Evolutionary conservation across 2,113 vertebrate genomes (phyloP).

Genomic region (Steatornis caripensis): DNA sequence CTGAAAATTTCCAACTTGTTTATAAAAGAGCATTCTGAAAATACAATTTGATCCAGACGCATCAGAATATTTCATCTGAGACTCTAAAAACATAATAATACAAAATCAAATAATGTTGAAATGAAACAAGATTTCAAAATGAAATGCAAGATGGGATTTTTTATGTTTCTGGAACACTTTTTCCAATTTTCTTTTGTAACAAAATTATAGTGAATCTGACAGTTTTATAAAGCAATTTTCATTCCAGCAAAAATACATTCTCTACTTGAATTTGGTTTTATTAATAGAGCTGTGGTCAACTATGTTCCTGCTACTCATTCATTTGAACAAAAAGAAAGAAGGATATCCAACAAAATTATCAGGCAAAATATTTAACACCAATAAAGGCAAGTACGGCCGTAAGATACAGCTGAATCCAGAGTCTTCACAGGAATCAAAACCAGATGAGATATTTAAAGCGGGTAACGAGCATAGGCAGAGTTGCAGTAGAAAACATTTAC

Average conservation of each 20-base stretch:
- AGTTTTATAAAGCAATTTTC: slow-evolving; percentile 58
- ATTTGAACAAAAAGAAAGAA: slow-evolving; percentile 3
- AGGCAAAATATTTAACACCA: slow-evolving; percentile 44
- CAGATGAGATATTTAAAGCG: neutral
- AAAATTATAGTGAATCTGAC: slow-evolving; percentile 47
- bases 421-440: slow-evolving; percentile 30
- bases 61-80: slow-evolving; percentile 11
- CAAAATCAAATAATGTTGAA: slow-evolving; percentile 44
- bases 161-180: slow-evolving; percentile 46
- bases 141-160: slow-evolving; percentile 30
- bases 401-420: neutral
- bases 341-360: slow-evolving; percentile 35
- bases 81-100: slow-evolving; percentile 12
- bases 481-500: neutral
- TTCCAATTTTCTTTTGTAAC: slow-evolving; percentile 49
- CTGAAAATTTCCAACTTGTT: neutral
- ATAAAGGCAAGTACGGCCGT: slow-evolving; percentile 5
- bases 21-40: slow-evolving; percentile 11
- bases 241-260: slow-evolving; percentile 60
- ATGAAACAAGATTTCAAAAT: slow-evolving; percentile 38
- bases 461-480: neutral
- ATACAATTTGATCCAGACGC: neutral
- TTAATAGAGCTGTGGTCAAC: slow-evolving; percentile 35
- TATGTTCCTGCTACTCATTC: slow-evolving; percentile 21
- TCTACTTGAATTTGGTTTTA: slow-evolving; percentile 41